Evolutionary conservation across 1,140 invertebrate species (phyloP).

Genomic region (Thaumatotibia leucotreta): DNA sequence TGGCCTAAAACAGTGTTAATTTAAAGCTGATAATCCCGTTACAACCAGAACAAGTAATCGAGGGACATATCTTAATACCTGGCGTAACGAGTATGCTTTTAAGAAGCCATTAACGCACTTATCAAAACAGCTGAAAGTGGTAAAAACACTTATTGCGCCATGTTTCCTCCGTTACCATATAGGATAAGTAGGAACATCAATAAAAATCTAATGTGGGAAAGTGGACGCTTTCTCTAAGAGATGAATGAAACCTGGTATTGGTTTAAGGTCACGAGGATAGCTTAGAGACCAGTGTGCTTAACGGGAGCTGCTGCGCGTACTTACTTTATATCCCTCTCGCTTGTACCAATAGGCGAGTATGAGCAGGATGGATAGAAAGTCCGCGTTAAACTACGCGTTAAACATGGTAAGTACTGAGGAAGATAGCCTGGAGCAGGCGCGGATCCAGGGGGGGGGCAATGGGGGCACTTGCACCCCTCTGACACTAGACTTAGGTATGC

Average conservation of each 20-base stretch:
- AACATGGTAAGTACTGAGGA: too few relatives aligned
- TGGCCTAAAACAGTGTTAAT: neutral
- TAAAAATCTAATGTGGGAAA: neutral
- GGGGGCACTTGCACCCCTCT: too few relatives aligned
- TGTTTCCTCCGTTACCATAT: neutral
- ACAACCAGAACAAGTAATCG: neutral
- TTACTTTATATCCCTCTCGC: too few relatives aligned
- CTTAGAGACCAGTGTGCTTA: neutral
- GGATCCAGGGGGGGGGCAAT: too few relatives aligned
- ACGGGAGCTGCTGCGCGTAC: too few relatives aligned
- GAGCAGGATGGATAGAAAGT: too few relatives aligned
- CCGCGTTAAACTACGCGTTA: too few relatives aligned
- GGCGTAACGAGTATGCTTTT: neutral
- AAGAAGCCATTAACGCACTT: neutral
- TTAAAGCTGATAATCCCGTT: neutral
- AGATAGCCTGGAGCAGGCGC: too few relatives aligned
- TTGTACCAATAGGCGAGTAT: too few relatives aligned
- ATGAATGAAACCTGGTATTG: too few relatives aligned
- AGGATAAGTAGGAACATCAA: neutral
- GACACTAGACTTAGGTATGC: too few relatives aligned
- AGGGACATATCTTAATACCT: neutral
- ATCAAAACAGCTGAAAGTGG: neutral
- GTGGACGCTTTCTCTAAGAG: neutral
- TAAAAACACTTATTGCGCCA: neutral
- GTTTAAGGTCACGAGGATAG: neutral